Percentiles rank a stretch among this genome's conserved stretches.
These are phyloP conservation scores for Anthrax anthrax DNA, from an alignment of 2,888 invertebrate species.

Conservation along the genomic window DNA sequence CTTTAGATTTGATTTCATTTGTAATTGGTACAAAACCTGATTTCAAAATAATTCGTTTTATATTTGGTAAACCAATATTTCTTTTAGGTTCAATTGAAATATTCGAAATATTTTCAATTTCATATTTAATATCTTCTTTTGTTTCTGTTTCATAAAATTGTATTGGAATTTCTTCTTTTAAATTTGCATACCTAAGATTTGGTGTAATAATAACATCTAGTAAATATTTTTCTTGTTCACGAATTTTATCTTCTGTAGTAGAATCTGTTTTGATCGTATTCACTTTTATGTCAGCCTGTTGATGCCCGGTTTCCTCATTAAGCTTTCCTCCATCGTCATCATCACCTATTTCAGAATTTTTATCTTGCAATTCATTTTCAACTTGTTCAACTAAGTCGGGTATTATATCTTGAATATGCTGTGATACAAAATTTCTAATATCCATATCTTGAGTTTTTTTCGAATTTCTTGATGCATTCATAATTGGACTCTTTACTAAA, in stretches of 20 bases:
- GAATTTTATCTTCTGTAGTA: neutral
- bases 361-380: conserved; percentile 25
- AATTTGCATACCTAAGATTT: conserved; percentile 21
- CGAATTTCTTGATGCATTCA: conserved; percentile 7
- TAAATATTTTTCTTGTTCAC: conserved; percentile 20
- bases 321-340: neutral
- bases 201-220: conserved; percentile 30
- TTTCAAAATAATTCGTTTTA: conserved; percentile 18
- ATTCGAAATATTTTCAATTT: conserved; percentile 18
- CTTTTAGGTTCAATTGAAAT: conserved; percentile 16
- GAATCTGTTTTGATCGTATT: neutral
- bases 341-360: conserved; percentile 3
- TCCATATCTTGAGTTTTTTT: conserved; percentile 17
- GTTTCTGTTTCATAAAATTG: conserved; percentile 20
- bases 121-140: conserved; percentile 21
- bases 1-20: neutral
- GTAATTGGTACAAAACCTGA: conserved; percentile 16
- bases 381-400: conserved; percentile 33
- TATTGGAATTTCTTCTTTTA: conserved; percentile 19
- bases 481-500: conserved; percentile 31
- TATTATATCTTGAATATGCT: conserved; percentile 34
- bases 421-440: conserved; percentile 32
- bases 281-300: too few relatives aligned
- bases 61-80: conserved; percentile 15
- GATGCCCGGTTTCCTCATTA: too few relatives aligned